phyloP scores from a whole-genome alignment of 2,797 vertebrate genomes.

The Danio kyathit region DNA sequence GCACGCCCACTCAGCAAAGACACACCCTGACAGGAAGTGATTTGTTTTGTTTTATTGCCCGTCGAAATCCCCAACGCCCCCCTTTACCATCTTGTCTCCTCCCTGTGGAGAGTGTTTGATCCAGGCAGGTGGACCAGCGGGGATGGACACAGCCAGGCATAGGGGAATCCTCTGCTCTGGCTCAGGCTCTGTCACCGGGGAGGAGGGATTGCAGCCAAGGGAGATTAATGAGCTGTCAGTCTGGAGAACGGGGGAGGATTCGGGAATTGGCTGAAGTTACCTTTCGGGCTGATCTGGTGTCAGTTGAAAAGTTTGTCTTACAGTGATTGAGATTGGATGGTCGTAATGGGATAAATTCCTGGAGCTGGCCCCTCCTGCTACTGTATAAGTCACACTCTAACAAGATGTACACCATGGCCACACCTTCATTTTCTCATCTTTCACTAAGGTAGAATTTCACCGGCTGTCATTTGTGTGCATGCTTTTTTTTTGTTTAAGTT shows the following conservation, averaged over 20 bases:
- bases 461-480: background rate
- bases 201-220: conserved; percentile 67
- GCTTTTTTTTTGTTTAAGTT: background rate
- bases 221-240: conserved; percentile 81
- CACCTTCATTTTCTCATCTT: conserved; percentile 42
- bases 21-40: conserved; percentile 57
- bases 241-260: conserved; percentile 72
- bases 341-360: conserved; percentile 12
- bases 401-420: conserved; percentile 42
- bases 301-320: conserved; percentile 55
- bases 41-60: conserved; percentile 65
- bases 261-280: conserved; percentile 36
- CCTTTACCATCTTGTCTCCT: conserved; percentile 43
- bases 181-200: conserved; percentile 57
- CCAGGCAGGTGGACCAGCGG: conserved; percentile 60
- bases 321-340: conserved; percentile 22
- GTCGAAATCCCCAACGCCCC: conserved; percentile 52
- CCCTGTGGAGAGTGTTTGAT: conserved; percentile 38
- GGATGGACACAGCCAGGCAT: conserved; percentile 51
- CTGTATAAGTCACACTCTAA: conserved; percentile 7
- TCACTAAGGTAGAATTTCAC: conserved; percentile 33
- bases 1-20: conserved; percentile 52
- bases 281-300: conserved; percentile 45
- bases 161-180: conserved; percentile 71
- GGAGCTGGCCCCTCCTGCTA: background rate